Percentiles rank a stretch among this genome's conserved stretches.
Evolutionary conservation across 2,888 invertebrate species (phyloP).

Genomic region (Leucoma salicis): DNA sequence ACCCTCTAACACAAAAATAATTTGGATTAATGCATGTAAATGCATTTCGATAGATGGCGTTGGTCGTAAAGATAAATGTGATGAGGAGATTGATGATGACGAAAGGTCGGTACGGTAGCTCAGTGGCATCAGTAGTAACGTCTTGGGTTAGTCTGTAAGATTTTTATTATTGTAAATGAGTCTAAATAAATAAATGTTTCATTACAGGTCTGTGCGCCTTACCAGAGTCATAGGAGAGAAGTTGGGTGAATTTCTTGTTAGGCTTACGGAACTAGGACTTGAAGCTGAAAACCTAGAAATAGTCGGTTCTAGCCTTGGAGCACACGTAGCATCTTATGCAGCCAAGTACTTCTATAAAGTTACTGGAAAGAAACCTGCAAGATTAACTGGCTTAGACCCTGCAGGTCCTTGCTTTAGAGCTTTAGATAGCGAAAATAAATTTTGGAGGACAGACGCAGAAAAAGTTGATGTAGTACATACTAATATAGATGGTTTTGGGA

Average conservation of each 20-base stretch:
- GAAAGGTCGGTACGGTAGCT: no score
- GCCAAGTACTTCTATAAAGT: conserved; percentile 58
- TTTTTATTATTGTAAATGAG: not conserved
- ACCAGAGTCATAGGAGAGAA: conserved; percentile 55
- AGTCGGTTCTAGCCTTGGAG: conserved; percentile 64
- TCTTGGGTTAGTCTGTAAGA: not conserved
- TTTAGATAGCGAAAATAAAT: conserved; percentile 45
- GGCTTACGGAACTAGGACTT: conserved; percentile 52
- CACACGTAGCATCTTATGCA: conserved; percentile 57
- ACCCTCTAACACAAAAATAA: no score
- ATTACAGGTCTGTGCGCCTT: conserved; percentile 65
- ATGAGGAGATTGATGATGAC: no score
- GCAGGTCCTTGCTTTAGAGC: conserved; percentile 69
- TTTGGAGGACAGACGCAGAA: conserved; percentile 50
- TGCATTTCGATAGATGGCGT: no score
- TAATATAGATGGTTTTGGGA: conserved; percentile 74
- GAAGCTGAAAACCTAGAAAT: conserved; percentile 58
- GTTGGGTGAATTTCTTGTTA: conserved; percentile 61
- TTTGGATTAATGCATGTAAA: no score
- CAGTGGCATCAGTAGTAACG: not conserved
- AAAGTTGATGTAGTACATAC: conserved; percentile 66
- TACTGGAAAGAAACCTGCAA: conserved; percentile 58
- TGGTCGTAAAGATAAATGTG: no score
- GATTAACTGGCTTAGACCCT: conserved; percentile 67
- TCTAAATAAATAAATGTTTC: not conserved